Evolutionary conservation across 2,113 vertebrate species (phyloP), one percentile per base, ranked within the genome.

Genomic region (Gnathonemus longibarbis): DNA sequence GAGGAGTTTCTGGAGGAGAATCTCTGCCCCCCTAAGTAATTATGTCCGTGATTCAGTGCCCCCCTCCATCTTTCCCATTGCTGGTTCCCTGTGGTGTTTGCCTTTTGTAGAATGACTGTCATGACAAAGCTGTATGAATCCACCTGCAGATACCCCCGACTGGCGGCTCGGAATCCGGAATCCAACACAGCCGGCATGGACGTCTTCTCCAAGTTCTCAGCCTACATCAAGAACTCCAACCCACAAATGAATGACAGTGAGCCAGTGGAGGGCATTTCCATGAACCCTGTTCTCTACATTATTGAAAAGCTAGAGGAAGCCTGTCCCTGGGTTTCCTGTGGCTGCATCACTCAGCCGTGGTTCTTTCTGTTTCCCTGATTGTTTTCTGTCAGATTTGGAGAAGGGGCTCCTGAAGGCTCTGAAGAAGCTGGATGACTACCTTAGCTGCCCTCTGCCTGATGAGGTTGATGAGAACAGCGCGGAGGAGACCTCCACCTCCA

Each of bases 1-100:
- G 97, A 98, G 93, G 98, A 98, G 92, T 98, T 98, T 93, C 94
- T 98, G 93, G 98, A 98, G 94, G 97, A 97, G 2, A 96, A 94
- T 31, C 96, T 98, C 83, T 93, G 93, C 91, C 97, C 98, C 88
- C 98, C 98, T 5, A 97, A 96, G 97, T 97, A 96, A 49, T 88
- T 39, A 1, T 2, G 13, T 9, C 84, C 19, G 10, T 5, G n/a
- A 4, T 88, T 24, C n/a, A 15, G 31, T 21, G 42, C 6, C 21
- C 39, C 49, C 24, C 11, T 74, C 19, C 52, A 31, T 42, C 21
- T 39, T 46, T 24, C 21, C 15, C 1, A 39, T 56, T 45, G 15
- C 5, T 15, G 31, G 83, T n/a, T 74, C 4, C 3, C 42, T 42
- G 1, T 62, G 21, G 48, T 5, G 56, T 46, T 52, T 27, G 84